A percentile compares a stretch with the other conserved stretches of the same genome.
These are phyloP conservation scores for Zaprionus kolodkinae DNA, from an alignment of 1,140 invertebrate genomes.

Conservation along the genomic window DNA sequence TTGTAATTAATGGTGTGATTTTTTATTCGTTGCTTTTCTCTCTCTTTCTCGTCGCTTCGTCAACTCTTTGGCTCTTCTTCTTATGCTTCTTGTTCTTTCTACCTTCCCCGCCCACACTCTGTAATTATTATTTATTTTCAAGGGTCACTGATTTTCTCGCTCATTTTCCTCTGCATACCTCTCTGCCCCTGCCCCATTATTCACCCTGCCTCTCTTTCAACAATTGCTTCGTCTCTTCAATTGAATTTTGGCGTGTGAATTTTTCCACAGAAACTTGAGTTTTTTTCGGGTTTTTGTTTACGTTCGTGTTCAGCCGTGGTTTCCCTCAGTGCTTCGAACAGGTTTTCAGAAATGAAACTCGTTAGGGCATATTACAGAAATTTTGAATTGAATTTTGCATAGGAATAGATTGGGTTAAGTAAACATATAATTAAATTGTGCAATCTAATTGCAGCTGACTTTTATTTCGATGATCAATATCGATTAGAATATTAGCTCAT, in stretches of 20 bases:
- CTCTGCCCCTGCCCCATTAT: neutral
- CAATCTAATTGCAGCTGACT: too few species aligned
- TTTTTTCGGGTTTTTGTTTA: constrained; percentile 19
- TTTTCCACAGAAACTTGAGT: constrained; percentile 16
- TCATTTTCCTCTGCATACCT: constrained; percentile 24
- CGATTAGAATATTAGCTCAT: too few species aligned
- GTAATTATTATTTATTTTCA: constrained; percentile 63
- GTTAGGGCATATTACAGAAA: neutral
- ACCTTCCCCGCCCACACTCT: neutral
- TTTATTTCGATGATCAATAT: too few species aligned
- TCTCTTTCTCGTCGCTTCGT: constrained; percentile 11
- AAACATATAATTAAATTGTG: neutral
- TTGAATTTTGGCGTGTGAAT: constrained; percentile 56
- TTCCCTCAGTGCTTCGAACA: neutral
- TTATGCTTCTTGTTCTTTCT: neutral
- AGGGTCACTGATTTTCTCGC: constrained; percentile 55
- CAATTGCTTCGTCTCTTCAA: constrained; percentile 16
- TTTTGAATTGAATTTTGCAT: neutral
- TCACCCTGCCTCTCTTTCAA: neutral
- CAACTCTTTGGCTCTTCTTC: constrained; percentile 32
- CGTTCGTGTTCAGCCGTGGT: neutral
- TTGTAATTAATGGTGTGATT: constrained; percentile 49
- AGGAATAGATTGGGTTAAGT: neutral
- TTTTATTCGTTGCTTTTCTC: constrained; percentile 4
- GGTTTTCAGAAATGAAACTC: neutral